Percentiles rank a stretch among this genome's conserved stretches.
These are phyloP conservation scores for Diaprepes abbreviatus DNA, from an alignment of 2,888 invertebrate genomes.

Conservation along the genomic window DNA sequence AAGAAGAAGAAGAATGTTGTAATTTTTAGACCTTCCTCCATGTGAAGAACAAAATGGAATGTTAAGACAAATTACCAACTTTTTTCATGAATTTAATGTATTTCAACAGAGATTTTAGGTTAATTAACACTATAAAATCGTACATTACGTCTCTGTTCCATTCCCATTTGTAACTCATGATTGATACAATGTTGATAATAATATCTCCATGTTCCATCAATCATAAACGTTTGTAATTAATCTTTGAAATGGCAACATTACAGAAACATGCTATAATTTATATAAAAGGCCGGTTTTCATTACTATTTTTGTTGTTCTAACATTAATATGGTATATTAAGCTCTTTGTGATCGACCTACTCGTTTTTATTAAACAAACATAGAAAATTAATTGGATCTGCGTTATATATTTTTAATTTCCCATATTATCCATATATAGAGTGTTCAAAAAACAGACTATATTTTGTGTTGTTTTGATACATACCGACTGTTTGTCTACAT, in stretches of 20 bases:
- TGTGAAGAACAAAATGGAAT: too few relatives aligned
- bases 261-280: constrained; percentile 20
- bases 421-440: too few relatives aligned
- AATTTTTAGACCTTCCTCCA: too few relatives aligned
- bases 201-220: constrained; percentile 35
- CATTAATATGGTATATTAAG: constrained; percentile 15
- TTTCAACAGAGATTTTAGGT: too few relatives aligned
- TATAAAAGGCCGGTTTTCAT: constrained; percentile 34
- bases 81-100: too few relatives aligned
- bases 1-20: too few relatives aligned
- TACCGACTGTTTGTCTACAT: too few relatives aligned
- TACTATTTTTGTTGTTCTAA: constrained; percentile 21
- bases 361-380: constrained; percentile 1
- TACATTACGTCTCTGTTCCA: constrained; percentile 5
- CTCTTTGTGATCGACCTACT: constrained; percentile 4
- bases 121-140: too few relatives aligned
- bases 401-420: too few relatives aligned
- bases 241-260: constrained; percentile 29
- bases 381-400: not conserved
- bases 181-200: constrained; percentile 38
- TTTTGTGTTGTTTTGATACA: too few relatives aligned
- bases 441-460: too few relatives aligned
- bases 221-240: constrained; percentile 32
- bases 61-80: too few relatives aligned
- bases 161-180: constrained; percentile 21